Percentiles rank a stretch among this genome's conserved stretches.
These are phyloP conservation scores for Hemiprocne comata DNA, from an alignment of 2,113 vertebrate genomes.

Conservation along the genomic window DNA sequence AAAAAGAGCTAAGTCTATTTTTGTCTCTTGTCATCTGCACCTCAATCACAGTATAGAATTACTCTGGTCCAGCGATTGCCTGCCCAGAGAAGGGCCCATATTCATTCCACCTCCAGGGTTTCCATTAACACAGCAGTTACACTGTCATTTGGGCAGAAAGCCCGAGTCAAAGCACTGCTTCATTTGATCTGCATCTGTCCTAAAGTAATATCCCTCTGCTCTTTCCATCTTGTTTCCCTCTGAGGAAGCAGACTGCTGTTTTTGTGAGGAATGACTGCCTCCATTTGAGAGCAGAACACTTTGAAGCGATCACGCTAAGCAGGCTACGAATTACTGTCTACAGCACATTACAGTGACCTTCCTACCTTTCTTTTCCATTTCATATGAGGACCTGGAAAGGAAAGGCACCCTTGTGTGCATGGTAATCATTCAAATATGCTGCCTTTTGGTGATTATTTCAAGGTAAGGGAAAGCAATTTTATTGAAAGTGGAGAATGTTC, in stretches of 20 bases:
- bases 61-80: constrained; percentile 30
- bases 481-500: background rate
- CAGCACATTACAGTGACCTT: background rate
- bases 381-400: background rate
- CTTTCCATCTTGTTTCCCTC: constrained; percentile 12
- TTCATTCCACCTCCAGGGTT: constrained; percentile 53
- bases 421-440: background rate
- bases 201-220: constrained; percentile 50
- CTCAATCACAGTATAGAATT: constrained; percentile 7
- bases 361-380: background rate
- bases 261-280: constrained; percentile 42
- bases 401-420: background rate
- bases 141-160: constrained; percentile 58
- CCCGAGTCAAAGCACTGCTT: constrained; percentile 37
- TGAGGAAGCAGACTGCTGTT: constrained; percentile 6
- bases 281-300: constrained; percentile 39
- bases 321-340: background rate
- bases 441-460: background rate
- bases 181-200: constrained; percentile 63
- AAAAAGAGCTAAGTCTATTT: background rate
- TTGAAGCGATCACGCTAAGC: background rate
- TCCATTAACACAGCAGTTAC: constrained; percentile 67
- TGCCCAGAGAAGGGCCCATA: constrained; percentile 30
- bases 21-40: background rate
- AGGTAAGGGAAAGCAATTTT: background rate